Base-by-base conservation (phyloP, 2,888 invertebrate species). In the Dastarcus helophoroides region DNA sequence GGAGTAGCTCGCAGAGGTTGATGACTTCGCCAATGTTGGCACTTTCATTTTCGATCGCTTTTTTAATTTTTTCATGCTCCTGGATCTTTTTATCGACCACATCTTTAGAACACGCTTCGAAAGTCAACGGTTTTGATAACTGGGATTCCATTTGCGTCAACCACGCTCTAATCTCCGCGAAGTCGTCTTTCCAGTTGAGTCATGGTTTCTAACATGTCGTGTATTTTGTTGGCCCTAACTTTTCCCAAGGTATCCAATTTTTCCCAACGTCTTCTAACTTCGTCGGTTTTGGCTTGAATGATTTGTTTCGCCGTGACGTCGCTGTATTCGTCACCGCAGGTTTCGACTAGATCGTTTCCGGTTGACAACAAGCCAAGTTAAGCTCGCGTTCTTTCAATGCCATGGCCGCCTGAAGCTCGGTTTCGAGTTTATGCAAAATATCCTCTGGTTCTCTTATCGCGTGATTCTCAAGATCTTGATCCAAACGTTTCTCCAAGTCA, bases 1-100 rank as follows among this genome's bases (percentile, higher is more conserved):
- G 62, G 2, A 86, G 61, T 25, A 83, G 68, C 47, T 86, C 83
- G 47, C 84, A 83, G 9, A 82, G 68, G 50, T 83, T 85, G 2
- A 88, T 59, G 0, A 84, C 74, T 50, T 85, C 82, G 2, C 78
- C 79, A 3, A 89, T 72, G 45, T 80, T 78, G 26, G 73, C 72
- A 51, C 83, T 83, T 49, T 85, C 79, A 10, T 72, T 68, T 54
- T 85, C 83, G 22, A 89, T 79, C 4, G 70, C 72, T 35, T 75
- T 76, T 49, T 82, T 80, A 14, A 86, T 67, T 31, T 71, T 69
- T 22, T 84, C 80, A 35, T 83, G 79, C 25, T 81, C 77, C 36
- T 68, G 67, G 29, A 82, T 63, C 47, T 76, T 76, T 9, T 71
- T 66, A 36, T 84, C 78, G 15, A 85, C 70, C 0, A 72, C 69